phyloP scores from a whole-genome alignment of 1,140 invertebrate genomes.

The Camponotus pennsylvanicus region DNA sequence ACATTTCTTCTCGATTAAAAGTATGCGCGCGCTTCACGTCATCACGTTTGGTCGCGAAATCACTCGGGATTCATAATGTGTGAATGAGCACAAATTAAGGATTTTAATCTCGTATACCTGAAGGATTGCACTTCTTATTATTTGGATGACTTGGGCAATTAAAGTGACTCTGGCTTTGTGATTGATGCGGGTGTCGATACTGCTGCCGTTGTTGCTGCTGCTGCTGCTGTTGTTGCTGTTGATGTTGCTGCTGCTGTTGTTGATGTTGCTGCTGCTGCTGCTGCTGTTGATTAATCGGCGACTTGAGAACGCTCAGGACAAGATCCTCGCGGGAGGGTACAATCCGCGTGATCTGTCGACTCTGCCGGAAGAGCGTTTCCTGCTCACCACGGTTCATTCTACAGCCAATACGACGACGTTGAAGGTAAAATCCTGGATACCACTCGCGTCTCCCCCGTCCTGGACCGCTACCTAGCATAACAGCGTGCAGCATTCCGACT shows the following conservation, averaged over 20 bases:
- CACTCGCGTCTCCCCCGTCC: slow-evolving; percentile 79
- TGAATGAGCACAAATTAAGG: not conserved
- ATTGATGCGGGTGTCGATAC: slow-evolving; percentile 68
- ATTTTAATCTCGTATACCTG: slow-evolving; percentile 72
- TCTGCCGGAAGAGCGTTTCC: slow-evolving; percentile 88
- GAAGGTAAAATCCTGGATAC: slow-evolving; percentile 77
- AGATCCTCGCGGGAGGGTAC: slow-evolving; percentile 85
- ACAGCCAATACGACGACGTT: slow-evolving; percentile 76
- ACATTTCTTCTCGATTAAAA: not conserved
- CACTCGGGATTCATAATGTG: not conserved
- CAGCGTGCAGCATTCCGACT: slow-evolving; percentile 79
- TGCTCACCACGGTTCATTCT: slow-evolving; percentile 89
- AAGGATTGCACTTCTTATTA: slow-evolving; percentile 77
- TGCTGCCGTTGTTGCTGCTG: slow-evolving; percentile 75
- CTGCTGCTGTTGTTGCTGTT: slow-evolving; percentile 71
- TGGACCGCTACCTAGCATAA: slow-evolving; percentile 79
- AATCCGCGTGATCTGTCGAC: slow-evolving; percentile 86
- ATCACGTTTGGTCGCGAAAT: slow-evolving; percentile 7
- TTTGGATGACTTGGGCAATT: slow-evolving; percentile 78
- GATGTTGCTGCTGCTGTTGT: slow-evolving; percentile 71
- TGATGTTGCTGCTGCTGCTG: slow-evolving; percentile 74
- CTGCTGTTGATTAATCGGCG: slow-evolving; percentile 85
- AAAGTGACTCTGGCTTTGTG: slow-evolving; percentile 65
- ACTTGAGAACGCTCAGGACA: slow-evolving; percentile 88
- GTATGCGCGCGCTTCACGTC: not conserved